phyloP scores from a whole-genome alignment of 2,113 vertebrate species.

The Psettodes erumei region DNA sequence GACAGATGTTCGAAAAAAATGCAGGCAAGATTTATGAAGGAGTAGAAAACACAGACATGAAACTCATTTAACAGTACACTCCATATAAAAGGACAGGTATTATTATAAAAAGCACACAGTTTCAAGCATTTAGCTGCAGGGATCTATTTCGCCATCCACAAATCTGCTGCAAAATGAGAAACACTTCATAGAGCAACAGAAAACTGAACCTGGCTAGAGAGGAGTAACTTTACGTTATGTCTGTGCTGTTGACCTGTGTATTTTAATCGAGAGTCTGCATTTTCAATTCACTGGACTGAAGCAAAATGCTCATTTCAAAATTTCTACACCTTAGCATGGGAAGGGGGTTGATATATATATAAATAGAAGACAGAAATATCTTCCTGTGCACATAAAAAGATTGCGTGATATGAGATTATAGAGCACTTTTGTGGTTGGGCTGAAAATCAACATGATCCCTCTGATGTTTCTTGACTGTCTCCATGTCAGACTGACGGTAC shows the following conservation, averaged over 20 bases:
- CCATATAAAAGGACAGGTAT: not conserved
- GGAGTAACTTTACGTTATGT: not conserved
- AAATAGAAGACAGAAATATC: no score
- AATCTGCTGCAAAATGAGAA: not conserved
- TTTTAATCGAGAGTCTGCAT: not conserved
- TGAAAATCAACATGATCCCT: not conserved
- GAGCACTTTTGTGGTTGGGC: no score
- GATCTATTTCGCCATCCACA: no score
- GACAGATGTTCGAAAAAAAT: conserved; percentile 9
- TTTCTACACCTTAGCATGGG: not conserved
- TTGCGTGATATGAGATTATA: not conserved
- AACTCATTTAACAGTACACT: not conserved
- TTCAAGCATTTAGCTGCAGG: not conserved
- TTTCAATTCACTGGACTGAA: not conserved
- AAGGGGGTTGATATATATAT: no score
- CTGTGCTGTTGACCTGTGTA: not conserved
- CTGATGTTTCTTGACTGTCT: no score
- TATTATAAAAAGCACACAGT: not conserved
- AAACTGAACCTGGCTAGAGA: not conserved
- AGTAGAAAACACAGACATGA: not conserved
- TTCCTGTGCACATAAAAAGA: no score
- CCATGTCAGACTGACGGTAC: not conserved
- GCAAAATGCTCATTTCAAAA: not conserved
- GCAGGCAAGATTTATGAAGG: not conserved
- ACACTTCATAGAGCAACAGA: not conserved